Evolutionary conservation across 2,888 invertebrate genomes (phyloP), one percentile per base, ranked within the genome.

Genomic region (Congeria kusceri): DNA sequence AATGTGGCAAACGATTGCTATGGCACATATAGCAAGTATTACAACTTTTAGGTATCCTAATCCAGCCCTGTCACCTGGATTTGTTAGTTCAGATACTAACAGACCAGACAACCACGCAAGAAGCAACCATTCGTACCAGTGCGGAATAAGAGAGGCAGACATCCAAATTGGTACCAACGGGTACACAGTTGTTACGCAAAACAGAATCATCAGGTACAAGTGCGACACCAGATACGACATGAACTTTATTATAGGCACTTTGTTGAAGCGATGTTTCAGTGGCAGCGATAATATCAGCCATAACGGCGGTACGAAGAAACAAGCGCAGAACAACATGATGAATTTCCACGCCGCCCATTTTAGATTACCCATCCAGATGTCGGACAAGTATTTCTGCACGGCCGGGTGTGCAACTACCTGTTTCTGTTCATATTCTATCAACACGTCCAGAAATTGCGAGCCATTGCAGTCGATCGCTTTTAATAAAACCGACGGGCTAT

Each of bases 191-290:
- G 97, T 97, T 89, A 99, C 95, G 87, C 97, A 96, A 88, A 99
- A 95, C 90, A 99, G 96, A 85, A 97, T 94, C 96, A 99, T 98
- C 87, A 99, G 96, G 94, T 99, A 99, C 90, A 99, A 96, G 94
- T 99, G 99, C 9, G 99, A 99, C 28, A 99, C 99, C 90, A 99
- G 95, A 94, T 99, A 99, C 58, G 99, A 98, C 97, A 99, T 99
- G 94, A 99, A 99, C 94, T 99, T 99, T 92, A 99, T 98, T 92
- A 99, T 99, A 75, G 99, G 99, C 91, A 99, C 98, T 95, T 98
- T 98, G 95, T 98, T 97, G 94, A 97, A 98, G 94, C 97, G 97
- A 95, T 98, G 98, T 56, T 97, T 97, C 92, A 98, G 94, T 66
- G 99, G 99, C 92, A 99, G 96, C 83, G 98, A 98, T 94, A 99